Conservation (phyloP, 2,888 invertebrate species). For the Ferdinandea cuprea region DNA sequence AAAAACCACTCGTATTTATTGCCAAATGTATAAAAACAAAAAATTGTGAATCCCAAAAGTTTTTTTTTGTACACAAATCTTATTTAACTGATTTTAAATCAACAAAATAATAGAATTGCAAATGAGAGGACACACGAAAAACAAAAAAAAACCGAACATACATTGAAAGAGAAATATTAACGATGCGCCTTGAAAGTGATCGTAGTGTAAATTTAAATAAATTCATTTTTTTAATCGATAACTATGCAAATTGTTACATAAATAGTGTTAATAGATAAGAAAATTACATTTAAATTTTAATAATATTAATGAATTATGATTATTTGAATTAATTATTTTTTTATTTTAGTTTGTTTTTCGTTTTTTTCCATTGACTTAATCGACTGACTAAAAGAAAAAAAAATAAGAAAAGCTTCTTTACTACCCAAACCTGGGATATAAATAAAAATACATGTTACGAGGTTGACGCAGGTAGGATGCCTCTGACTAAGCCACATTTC, state of each 20-base stretch:
- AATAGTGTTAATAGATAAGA: conserved; percentile 62
- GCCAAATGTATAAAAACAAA: conserved; percentile 68
- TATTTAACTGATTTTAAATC: conserved; percentile 25
- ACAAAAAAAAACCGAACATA: conserved; percentile 9
- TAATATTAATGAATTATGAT: conserved; percentile 18
- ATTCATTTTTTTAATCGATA: conserved; percentile 44
- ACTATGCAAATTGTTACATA: conserved; percentile 31
- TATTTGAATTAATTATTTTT: conserved; percentile 35
- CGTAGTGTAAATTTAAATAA: conserved; percentile 55
- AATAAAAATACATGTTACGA: conserved; percentile 11
- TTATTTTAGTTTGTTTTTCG: conserved; percentile 38
- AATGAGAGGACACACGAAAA: neutral
- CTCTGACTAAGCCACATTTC: conserved; percentile 65
- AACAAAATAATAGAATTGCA: conserved; percentile 1
- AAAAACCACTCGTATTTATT: conserved; percentile 53
- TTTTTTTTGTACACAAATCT: conserved; percentile 13
- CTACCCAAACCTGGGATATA: conserved; percentile 35
- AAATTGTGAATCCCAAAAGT: conserved; percentile 30
- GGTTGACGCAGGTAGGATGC: conserved; percentile 21
- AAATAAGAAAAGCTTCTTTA: conserved; percentile 13
- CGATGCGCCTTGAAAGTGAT: conserved; percentile 65
- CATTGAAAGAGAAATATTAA: neutral
- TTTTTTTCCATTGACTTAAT: conserved; percentile 51
- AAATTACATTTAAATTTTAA: conserved; percentile 17
- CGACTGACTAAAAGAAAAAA: conserved; percentile 63